A percentile compares a stretch with the other conserved stretches of the same genome.
phyloP scores from a whole-genome alignment of 2,113 vertebrate species.

The Scalopus aquaticus region DNA sequence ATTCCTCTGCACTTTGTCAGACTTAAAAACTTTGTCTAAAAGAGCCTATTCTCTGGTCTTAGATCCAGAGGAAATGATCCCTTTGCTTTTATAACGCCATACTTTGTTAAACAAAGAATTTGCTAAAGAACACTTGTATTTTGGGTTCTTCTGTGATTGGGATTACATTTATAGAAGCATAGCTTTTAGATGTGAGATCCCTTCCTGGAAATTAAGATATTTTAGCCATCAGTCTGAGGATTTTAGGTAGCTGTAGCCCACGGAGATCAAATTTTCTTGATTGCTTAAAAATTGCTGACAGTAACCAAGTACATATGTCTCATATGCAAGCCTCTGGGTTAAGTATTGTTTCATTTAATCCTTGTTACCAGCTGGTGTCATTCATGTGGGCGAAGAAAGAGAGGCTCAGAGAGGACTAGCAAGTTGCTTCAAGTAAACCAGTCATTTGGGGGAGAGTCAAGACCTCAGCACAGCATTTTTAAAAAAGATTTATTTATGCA shows the following conservation, averaged over 20 bases:
- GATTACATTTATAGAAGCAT: neutral
- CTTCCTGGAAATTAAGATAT: slow-evolving; percentile 25
- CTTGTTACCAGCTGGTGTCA: neutral
- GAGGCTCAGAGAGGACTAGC: neutral
- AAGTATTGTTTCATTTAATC: neutral
- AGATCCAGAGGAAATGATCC: neutral
- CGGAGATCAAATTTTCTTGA: slow-evolving; percentile 32
- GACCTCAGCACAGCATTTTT: no score
- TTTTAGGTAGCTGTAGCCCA: neutral
- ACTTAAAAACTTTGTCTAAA: slow-evolving; percentile 26
- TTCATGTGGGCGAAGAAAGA: neutral
- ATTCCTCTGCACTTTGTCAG: neutral
- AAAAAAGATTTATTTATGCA: no score
- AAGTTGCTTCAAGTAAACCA: neutral
- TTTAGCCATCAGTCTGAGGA: slow-evolving; percentile 1
- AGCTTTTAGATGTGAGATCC: neutral
- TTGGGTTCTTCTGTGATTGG: neutral
- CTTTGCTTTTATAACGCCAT: slow-evolving; percentile 23
- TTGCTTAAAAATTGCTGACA: neutral
- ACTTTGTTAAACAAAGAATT: slow-evolving; percentile 21
- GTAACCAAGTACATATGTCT: neutral
- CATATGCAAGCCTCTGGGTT: neutral
- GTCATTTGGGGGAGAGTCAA: neutral
- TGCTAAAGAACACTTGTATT: neutral
- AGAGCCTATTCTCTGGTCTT: neutral